These are phyloP conservation scores for Sinella curviseta DNA, from an alignment of 1,140 invertebrate species.

Conservation along the genomic window DNA sequence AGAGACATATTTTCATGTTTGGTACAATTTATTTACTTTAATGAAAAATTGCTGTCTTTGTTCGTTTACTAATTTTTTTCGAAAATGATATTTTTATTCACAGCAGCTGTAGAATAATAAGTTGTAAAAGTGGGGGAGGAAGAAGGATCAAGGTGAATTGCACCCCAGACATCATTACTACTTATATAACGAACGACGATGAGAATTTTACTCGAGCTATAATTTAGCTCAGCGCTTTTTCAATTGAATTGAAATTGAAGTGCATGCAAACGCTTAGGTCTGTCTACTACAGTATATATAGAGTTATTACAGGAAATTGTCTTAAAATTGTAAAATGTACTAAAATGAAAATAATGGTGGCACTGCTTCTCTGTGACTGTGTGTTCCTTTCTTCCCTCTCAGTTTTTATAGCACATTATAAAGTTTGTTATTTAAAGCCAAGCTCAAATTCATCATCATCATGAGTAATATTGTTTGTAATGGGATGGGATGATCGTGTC, in stretches of 20 bases:
- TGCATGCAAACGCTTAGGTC: no score
- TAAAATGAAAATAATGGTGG: neutral
- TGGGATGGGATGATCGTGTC: neutral
- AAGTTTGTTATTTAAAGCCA: neutral
- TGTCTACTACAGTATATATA: no score
- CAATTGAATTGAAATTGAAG: neutral
- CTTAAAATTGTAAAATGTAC: neutral
- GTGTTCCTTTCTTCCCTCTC: neutral
- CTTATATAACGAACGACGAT: neutral
- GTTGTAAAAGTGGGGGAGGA: neutral
- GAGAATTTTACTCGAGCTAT: no score
- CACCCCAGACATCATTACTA: neutral
- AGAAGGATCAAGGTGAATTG: slow-evolving; percentile 21
- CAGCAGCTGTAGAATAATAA: neutral
- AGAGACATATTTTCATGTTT: no score
- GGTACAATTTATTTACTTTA: neutral
- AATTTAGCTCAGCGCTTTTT: neutral
- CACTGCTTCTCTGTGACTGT: no score
- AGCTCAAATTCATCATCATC: neutral
- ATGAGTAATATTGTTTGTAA: neutral
- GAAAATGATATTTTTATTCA: neutral
- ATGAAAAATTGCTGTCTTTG: neutral
- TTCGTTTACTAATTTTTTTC: neutral
- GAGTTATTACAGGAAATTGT: neutral
- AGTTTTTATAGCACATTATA: neutral